Evolutionary conservation across 2,888 invertebrate species (phyloP).

Genomic region (Cataglyphis livida): DNA sequence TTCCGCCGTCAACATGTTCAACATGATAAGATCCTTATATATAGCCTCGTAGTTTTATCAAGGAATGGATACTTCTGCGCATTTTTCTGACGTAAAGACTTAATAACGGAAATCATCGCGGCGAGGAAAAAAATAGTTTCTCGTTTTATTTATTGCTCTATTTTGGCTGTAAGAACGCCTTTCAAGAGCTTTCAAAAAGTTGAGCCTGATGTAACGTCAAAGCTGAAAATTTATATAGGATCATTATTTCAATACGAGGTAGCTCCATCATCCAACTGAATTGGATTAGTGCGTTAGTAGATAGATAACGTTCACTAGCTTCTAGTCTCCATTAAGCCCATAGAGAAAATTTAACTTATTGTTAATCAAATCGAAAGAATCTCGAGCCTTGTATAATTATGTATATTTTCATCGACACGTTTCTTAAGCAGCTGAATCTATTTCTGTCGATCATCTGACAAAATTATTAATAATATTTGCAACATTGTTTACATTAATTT

Average conservation of each 20-base stretch:
- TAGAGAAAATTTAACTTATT: neutral
- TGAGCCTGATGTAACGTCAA: constrained; percentile 26
- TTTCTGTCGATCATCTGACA: constrained; percentile 1
- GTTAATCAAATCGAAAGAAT: neutral
- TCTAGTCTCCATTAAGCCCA: neutral
- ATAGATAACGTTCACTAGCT: neutral
- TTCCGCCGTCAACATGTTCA: neutral
- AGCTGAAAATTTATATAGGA: constrained; percentile 24
- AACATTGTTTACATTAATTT: constrained; percentile 25
- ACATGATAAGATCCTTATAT: constrained; percentile 1
- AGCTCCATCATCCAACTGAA: neutral
- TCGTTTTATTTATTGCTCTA: constrained; percentile 17
- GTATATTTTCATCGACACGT: constrained; percentile 5
- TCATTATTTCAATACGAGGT: constrained; percentile 9
- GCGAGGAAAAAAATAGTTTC: neutral
- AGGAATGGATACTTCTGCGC: neutral
- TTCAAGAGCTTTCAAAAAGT: constrained; percentile 33
- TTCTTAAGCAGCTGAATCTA: neutral
- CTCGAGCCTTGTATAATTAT: constrained; percentile 4
- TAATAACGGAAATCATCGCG: constrained; percentile 8
- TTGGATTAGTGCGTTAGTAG: constrained; percentile 26
- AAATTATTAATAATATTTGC: constrained; percentile 5
- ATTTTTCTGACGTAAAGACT: constrained; percentile 13
- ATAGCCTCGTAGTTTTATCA: constrained; percentile 12
- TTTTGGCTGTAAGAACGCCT: neutral